These are phyloP conservation scores for Eupithecia dodoneata DNA, from an alignment of 2,888 invertebrate genomes.

Conservation along the genomic window DNA sequence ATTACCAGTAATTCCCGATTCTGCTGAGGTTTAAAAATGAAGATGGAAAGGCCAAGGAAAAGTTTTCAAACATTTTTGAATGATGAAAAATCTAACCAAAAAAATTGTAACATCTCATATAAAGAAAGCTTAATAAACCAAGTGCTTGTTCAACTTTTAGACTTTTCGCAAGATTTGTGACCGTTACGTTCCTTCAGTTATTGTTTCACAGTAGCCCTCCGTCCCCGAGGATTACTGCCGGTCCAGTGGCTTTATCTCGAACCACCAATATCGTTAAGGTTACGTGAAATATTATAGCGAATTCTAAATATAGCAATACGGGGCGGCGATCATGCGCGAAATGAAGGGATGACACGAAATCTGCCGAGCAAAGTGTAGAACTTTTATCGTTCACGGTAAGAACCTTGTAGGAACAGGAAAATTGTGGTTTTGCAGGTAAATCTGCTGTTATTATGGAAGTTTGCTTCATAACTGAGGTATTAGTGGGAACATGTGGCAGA, in stretches of 20 bases:
- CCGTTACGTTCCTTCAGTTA: background rate
- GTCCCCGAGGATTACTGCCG: constrained; percentile 74
- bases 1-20: too few relatives aligned
- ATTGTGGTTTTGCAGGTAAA: constrained; percentile 18
- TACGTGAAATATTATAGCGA: constrained; percentile 64
- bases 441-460: constrained; percentile 2
- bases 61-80: too few relatives aligned
- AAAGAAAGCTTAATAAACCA: background rate
- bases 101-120: too few relatives aligned
- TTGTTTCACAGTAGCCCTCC: constrained; percentile 54
- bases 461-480: constrained; percentile 11
- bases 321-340: constrained; percentile 65
- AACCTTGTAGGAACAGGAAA: constrained; percentile 15
- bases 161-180: background rate
- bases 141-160: background rate
- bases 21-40: too few relatives aligned
- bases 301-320: constrained; percentile 74
- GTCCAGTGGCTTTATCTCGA: constrained; percentile 62
- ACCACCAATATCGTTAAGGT: constrained; percentile 61
- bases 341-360: constrained; percentile 60
- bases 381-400: constrained; percentile 29
- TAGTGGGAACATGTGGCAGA: constrained; percentile 1
- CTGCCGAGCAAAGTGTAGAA: constrained; percentile 39
- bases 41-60: too few relatives aligned
- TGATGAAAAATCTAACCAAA: too few relatives aligned